Base-by-base conservation (phyloP, 2,113 vertebrate species). In the Pseudorhombus dupliciocellatus region DNA sequence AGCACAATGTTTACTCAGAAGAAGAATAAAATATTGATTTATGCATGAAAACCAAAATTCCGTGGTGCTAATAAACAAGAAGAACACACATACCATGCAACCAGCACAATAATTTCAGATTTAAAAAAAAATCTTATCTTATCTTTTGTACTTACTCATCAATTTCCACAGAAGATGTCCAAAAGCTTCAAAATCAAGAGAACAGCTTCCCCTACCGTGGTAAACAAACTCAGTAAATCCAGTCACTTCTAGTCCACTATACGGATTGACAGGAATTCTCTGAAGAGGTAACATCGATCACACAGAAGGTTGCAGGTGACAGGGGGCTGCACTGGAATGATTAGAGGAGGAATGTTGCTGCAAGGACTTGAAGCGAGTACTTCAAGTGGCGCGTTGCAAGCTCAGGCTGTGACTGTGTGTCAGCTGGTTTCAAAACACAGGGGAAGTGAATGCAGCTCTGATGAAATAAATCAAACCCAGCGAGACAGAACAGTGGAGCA, bases 381-480 rank as follows among this genome's bases (percentile, higher is more conserved):
- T 42, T 42, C 14, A 42, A 1, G 12, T 16, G 15, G 40, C 40
- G 40, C 6, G 14, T 16, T 42, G 40, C 3, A 4, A 44, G 40
- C 5, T 44, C 40, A 44, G 40, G 5, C 40, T 16, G 40, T 40
- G 64, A 62, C 54, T 48, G 18, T 15, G 16, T 24, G 24, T 58
- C 15, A 10, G 5, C 25, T 22, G 2, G 48, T 84, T 76, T 63
- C 65, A 48, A 79, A 50, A 77, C 20, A 75, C 6, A 28, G 37
- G 57, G 62, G 70, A 71, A 85, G 70, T 52, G 58, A 83, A 70
- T 18, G 60, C 20, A 66, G 34, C 14, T 59, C 22, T 51, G 71
- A 61, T 31, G 52, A 58, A 71, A 81, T 14, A 62, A 34, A 24
- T 7, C 26, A 24, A 54, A 54, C 1, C 1, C 31, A 37, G 11